Conservation (phyloP, 2,113 vertebrate species). For the Sardina pilchardus region DNA sequence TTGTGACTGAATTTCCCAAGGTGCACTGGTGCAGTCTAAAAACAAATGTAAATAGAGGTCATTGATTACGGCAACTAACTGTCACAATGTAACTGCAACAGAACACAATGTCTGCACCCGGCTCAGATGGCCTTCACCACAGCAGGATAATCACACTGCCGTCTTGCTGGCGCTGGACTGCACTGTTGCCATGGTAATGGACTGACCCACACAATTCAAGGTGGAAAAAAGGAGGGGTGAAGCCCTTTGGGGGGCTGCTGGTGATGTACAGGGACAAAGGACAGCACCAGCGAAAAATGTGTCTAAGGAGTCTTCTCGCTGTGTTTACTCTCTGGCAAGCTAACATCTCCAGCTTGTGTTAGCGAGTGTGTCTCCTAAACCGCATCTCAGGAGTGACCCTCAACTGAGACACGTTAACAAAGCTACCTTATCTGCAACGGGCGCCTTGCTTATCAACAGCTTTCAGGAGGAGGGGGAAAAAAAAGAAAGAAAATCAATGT, state of each 20-base stretch:
- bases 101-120: background rate
- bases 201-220: conserved; percentile 11
- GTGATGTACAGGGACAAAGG: background rate
- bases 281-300: background rate
- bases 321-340: background rate
- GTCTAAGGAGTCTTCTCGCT: background rate
- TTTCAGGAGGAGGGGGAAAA: background rate
- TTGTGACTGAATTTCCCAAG: too few species aligned
- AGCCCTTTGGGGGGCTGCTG: background rate
- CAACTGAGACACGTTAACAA: background rate
- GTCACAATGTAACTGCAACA: background rate
- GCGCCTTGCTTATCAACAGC: background rate
- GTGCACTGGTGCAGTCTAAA: too few species aligned
- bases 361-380: background rate
- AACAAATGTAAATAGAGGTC: too few species aligned
- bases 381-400: background rate
- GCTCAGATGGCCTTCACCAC: background rate
- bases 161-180: background rate
- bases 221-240: conserved; percentile 5
- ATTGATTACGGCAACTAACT: background rate
- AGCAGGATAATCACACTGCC: background rate
- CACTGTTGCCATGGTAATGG: background rate
- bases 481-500: background rate
- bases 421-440: background rate
- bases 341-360: background rate